Conservation (phyloP, 92 coral and sea anemone species). For the Palythoa caribaeorum region DNA sequence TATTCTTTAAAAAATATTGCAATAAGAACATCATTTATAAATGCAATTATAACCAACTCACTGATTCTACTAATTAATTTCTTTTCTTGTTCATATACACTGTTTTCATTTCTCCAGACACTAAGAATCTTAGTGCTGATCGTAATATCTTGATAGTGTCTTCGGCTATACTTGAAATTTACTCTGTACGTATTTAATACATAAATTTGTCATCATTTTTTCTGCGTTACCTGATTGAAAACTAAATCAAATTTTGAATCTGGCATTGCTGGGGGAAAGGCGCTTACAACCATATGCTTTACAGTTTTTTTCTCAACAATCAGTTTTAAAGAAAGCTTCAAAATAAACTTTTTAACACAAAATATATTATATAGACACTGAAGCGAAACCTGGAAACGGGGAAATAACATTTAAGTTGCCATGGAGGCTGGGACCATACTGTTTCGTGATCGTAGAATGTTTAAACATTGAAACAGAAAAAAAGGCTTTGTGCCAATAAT, state of each 20-base stretch:
- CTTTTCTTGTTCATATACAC: neutral
- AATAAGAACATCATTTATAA: neutral
- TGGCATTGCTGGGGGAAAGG: no score
- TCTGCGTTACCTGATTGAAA: neutral
- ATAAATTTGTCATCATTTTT: neutral
- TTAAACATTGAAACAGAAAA: no score
- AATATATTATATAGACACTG: no score
- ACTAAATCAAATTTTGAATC: neutral
- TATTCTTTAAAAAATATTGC: neutral
- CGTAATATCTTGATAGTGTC: neutral
- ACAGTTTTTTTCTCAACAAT: no score
- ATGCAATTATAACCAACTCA: neutral
- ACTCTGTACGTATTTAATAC: neutral
- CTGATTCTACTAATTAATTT: neutral
- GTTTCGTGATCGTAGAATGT: no score
- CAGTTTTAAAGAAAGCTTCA: no score
- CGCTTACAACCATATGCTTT: no score
- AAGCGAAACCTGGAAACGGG: no score
- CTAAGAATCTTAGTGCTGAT: neutral
- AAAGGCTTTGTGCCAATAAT: no score
- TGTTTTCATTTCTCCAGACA: neutral
- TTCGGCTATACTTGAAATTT: neutral
- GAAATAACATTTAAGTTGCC: no score
- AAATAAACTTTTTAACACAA: no score
- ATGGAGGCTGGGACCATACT: no score